Base-by-base conservation (phyloP, 2,888 invertebrate species). In the Acrobeloides nanus region DNA sequence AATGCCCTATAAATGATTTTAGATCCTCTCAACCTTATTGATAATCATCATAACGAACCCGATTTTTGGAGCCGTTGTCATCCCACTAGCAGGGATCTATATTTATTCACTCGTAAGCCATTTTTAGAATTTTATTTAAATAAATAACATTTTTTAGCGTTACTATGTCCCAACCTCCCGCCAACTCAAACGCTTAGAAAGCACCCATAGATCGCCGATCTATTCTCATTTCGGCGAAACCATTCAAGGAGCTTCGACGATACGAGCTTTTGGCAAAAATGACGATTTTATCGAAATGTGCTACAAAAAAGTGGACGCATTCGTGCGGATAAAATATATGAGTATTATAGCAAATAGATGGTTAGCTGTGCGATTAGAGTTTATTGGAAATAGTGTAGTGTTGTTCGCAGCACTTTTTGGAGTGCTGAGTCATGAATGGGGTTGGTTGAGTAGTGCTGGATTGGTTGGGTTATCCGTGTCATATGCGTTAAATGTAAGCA, bases 81-180 rank as follows among this genome's bases (percentile, higher is more conserved):
- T 66, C 24, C 64, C 66, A 0, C 52, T 71, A 1, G 55, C 52
- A 6, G 24, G 51, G 15, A 48, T 68, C 40, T 70, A 70, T 44
- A 25, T 61, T 12, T 34, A 55, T 4, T 51, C 63, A 25, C 32
- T 68, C 59, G 67, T 66, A 38, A 38, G 47, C 25, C 6, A 18
- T 34, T 2, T 17, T 8, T n/a, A 7, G 7, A 35, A 35, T 8
- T 7, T 8, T 7, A 35, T 8, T n/a, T 8, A 35, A 10, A 7
- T 7, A 20, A 35, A 35, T 35, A 7, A 21, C 17, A 20, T 8
- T 20, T 62, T 73, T 33, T 73, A 93, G 81, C 82, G 87, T 59
- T 88, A 90, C 78, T 95, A 92, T 78, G 88, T 93, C 53, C 84
- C 88, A 1, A 85, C 90, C 0, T 92, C 92, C 2, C 80, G 93